Conservation (phyloP, 1,140 invertebrate species). For the Eriosoma lanigerum region DNA sequence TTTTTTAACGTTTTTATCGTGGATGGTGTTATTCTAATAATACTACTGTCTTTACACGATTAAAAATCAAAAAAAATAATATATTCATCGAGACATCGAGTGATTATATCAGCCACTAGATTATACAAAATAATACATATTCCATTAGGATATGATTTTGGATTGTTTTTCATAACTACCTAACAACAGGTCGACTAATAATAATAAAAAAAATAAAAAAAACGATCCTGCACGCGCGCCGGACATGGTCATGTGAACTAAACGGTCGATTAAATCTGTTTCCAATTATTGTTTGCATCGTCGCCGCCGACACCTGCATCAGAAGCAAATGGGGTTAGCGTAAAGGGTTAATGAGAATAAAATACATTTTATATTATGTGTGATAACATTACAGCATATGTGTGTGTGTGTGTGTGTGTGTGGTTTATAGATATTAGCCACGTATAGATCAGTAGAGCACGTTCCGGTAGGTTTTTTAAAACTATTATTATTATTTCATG, state of each 20-base stretch:
- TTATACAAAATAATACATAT: too few species aligned
- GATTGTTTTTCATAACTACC: too few species aligned
- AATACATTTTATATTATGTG: neutral
- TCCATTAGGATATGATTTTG: too few species aligned
- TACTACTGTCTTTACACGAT: too few species aligned
- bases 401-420: neutral
- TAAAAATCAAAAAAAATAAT: too few species aligned
- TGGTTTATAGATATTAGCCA: constrained; percentile 30
- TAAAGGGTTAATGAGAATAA: constrained; percentile 25
- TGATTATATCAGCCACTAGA: too few species aligned
- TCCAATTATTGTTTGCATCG: constrained; percentile 23
- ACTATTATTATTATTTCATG: neutral
- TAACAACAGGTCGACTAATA: too few species aligned
- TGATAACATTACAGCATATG: neutral
- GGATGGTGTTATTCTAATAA: too few species aligned
- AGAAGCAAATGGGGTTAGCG: neutral
- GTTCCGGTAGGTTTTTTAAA: constrained; percentile 23
- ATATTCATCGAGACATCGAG: too few species aligned
- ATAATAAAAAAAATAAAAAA: too few species aligned
- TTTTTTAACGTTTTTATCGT: too few species aligned
- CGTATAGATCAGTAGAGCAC: neutral
- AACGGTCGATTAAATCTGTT: constrained; percentile 42
- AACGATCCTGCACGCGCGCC: neutral
- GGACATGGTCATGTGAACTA: constrained; percentile 32
- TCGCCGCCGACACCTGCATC: constrained; percentile 28